Conservation (phyloP, 2,113 vertebrate genomes). For the Danionella cerebrum region DNA sequence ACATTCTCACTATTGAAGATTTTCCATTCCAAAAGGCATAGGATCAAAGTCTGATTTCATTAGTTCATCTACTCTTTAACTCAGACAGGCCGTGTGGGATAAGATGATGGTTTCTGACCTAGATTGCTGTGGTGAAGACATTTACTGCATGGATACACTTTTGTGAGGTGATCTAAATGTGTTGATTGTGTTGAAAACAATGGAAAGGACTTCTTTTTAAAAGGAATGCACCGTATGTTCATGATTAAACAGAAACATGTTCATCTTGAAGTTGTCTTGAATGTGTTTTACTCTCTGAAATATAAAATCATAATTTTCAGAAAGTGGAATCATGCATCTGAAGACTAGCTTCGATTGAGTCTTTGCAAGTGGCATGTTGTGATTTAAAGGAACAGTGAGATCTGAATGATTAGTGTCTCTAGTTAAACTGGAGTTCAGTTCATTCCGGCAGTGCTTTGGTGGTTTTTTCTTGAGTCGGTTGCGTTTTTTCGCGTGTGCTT, state of each 20-base stretch:
- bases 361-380: too few relatives aligned
- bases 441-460: conserved; percentile 5
- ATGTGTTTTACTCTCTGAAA: too few relatives aligned
- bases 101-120: conserved; percentile 15
- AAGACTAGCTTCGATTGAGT: too few relatives aligned
- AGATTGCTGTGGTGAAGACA: neutral
- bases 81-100: neutral
- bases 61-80: conserved; percentile 15
- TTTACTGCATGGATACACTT: neutral
- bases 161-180: neutral
- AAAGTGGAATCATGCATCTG: too few relatives aligned
- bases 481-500: conserved; percentile 32
- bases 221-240: neutral
- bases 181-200: neutral
- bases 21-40: neutral
- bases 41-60: conserved; percentile 22
- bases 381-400: conserved; percentile 1
- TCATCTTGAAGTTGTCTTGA: too few relatives aligned
- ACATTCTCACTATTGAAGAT: neutral
- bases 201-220: neutral
- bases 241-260: too few relatives aligned
- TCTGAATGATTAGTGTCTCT: neutral
- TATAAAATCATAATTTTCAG: too few relatives aligned
- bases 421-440: neutral
- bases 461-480: conserved; percentile 4